Conservation (phyloP, 2,888 invertebrate genomes). For the Trissoscelio sp. region DNA sequence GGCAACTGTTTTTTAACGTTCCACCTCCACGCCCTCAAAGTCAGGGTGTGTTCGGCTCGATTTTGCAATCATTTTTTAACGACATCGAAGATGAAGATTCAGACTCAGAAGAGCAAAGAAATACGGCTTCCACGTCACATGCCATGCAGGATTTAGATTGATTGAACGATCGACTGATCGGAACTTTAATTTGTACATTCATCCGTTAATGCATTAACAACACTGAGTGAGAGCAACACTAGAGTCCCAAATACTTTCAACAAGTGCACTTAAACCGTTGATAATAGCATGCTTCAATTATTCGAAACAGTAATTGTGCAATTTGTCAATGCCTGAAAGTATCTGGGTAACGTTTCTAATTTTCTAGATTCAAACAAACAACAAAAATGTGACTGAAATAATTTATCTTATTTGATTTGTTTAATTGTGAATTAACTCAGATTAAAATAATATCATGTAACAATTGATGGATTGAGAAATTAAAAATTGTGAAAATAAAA, state of each 20-base stretch:
- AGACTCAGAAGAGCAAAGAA: constrained; percentile 85
- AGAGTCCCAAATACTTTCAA: constrained; percentile 74
- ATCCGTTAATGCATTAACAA: constrained; percentile 1
- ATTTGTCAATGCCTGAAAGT: constrained; percentile 71
- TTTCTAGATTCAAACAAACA: not conserved
- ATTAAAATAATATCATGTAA: constrained; percentile 29
- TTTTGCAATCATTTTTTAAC: constrained; percentile 87
- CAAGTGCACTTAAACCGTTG: constrained; percentile 68
- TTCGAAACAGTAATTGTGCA: constrained; percentile 49
- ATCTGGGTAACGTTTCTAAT: constrained; percentile 57
- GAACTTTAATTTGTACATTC: no score
- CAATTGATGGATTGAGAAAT: constrained; percentile 19
- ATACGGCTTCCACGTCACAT: constrained; percentile 68
- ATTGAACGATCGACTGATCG: no score
- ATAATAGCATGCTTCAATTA: constrained; percentile 43
- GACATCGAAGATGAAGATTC: constrained; percentile 87
- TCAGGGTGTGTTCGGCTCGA: constrained; percentile 87
- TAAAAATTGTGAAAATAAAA: constrained; percentile 46
- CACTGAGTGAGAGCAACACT: constrained; percentile 42
- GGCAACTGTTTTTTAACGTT: constrained; percentile 95
- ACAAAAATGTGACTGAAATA: no score
- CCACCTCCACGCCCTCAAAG: constrained; percentile 86
- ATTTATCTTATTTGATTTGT: not conserved
- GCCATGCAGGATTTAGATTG: constrained; percentile 68
- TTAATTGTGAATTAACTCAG: not conserved